These are phyloP conservation scores for Halcyon badia DNA, from an alignment of 2,797 vertebrate genomes.

Conservation along the genomic window DNA sequence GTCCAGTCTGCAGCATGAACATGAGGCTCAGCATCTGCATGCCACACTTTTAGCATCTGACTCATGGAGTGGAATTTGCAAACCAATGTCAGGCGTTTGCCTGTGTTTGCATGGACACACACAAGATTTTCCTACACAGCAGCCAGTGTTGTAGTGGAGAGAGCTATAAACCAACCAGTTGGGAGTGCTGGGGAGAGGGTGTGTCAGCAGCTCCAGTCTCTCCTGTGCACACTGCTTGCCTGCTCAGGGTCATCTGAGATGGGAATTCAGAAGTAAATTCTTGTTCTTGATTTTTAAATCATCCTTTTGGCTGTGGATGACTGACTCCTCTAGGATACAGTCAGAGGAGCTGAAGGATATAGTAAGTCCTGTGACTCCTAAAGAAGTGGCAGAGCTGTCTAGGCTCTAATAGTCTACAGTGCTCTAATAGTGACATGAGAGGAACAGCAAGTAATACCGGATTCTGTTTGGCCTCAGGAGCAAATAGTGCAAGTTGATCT, in stretches of 20 bases:
- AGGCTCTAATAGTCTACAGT: background rate
- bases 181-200: background rate
- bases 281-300: background rate
- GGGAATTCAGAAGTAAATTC: background rate
- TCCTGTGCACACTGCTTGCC: background rate
- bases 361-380: background rate
- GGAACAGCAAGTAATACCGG: background rate
- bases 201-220: background rate
- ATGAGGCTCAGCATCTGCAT: background rate
- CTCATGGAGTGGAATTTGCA: slow-evolving; percentile 45
- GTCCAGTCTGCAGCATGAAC: background rate
- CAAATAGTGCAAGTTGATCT: background rate
- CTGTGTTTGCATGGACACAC: background rate
- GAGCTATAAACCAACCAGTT: background rate
- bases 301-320: background rate
- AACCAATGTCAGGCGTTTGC: slow-evolving; percentile 42
- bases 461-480: background rate
- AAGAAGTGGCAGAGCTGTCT: background rate
- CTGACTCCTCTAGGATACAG: background rate
- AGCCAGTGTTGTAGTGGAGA: background rate
- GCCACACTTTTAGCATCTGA: slow-evolving; percentile 30
- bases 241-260: background rate
- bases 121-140: background rate
- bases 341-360: background rate
- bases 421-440: background rate